phyloP scores from a whole-genome alignment of 2,888 invertebrate species.

The Euplexia lucipara region DNA sequence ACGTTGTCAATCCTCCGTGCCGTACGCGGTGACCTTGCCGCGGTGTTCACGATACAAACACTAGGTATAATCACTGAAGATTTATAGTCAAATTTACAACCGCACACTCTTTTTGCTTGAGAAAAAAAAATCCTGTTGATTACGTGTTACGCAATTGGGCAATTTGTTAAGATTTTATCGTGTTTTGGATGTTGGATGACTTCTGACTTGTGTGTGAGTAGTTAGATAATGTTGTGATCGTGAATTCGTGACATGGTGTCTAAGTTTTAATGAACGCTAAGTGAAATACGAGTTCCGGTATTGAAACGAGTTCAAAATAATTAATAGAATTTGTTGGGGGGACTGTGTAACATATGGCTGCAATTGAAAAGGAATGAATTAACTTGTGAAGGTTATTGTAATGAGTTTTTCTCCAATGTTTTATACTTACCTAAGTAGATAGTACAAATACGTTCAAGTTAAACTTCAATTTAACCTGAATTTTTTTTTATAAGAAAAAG shows the following conservation, averaged over 20 bases:
- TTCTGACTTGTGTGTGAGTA: slow-evolving; percentile 29
- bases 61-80: slow-evolving; percentile 78
- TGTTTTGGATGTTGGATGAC: slow-evolving; percentile 40
- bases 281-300: slow-evolving; percentile 39
- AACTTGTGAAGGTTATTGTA: neutral
- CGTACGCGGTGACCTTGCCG: slow-evolving; percentile 85
- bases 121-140: slow-evolving; percentile 55
- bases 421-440: too few species aligned
- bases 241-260: slow-evolving; percentile 36
- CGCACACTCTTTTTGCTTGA: slow-evolving; percentile 60
- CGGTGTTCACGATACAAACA: slow-evolving; percentile 75
- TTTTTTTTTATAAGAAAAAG: too few species aligned
- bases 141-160: slow-evolving; percentile 44
- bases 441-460: too few species aligned
- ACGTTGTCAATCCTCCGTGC: slow-evolving; percentile 81
- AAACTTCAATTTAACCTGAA: too few species aligned
- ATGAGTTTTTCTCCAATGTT: too few species aligned
- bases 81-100: slow-evolving; percentile 72
- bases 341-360: neutral
- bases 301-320: slow-evolving; percentile 22
- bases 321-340: slow-evolving; percentile 19
- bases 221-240: slow-evolving; percentile 38
- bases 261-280: slow-evolving; percentile 40
- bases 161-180: slow-evolving; percentile 52
- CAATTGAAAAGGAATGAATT: slow-evolving; percentile 2